Conservation (phyloP, 1,140 invertebrate genomes). For the Pollicipes pollicipes region DNA sequence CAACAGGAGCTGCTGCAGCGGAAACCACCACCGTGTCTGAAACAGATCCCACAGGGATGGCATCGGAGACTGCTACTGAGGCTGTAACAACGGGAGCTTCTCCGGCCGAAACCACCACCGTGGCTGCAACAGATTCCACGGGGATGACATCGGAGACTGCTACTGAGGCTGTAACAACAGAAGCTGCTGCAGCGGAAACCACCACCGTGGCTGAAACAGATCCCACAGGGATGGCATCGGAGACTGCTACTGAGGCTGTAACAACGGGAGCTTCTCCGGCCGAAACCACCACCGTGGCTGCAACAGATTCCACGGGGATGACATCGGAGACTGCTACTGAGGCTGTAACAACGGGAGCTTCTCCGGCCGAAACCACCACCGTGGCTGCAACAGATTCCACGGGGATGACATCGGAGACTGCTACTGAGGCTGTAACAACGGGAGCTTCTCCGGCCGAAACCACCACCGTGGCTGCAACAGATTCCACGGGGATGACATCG, state of each 20-base stretch:
- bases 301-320: too few relatives aligned
- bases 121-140: too few relatives aligned
- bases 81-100: too few relatives aligned
- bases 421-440: not conserved
- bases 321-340: too few relatives aligned
- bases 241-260: not conserved
- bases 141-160: not conserved
- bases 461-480: conserved; percentile 4
- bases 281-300: not conserved
- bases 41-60: too few relatives aligned
- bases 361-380: conserved; percentile 7
- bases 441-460: not conserved
- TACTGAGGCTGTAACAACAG: not conserved
- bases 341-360: conserved; percentile 3
- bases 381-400: not conserved
- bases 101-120: too few relatives aligned
- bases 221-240: too few relatives aligned
- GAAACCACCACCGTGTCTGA: too few relatives aligned
- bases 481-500: too few relatives aligned
- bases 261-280: not conserved
- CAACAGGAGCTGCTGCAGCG: too few relatives aligned
- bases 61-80: too few relatives aligned
- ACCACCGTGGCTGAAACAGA: not conserved
- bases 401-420: not conserved
- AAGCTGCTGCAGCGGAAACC: not conserved